Evolutionary conservation across 2,888 invertebrate genomes (phyloP), one percentile per base, ranked within the genome.

Genomic region (Selenia dentaria): DNA sequence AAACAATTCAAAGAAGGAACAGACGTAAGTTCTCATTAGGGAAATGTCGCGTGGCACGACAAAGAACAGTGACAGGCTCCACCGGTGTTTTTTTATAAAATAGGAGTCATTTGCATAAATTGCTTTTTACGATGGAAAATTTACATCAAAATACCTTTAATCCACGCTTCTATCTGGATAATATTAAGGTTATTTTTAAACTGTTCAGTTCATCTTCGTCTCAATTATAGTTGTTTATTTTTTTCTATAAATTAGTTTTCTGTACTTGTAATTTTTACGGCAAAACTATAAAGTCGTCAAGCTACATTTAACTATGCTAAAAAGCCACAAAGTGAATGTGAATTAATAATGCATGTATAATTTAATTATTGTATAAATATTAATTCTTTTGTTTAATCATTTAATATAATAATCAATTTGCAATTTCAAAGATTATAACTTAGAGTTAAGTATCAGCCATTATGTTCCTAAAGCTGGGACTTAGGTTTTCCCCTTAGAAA

Each of bases 41-140:
- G 41, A 51, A 54, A 53, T 54, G 47, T 48, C 37, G 37, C 47
- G 51, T 45, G 35, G 31, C 44, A 36, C 16, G 51, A 46, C 47
- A 38, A 48, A 40, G 41, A 49, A 35, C 41, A 49, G 43, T 26
- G 33, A 27, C 32, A 22, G 28, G 41, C 28, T 35, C 25, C 42
- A 29, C 36, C 39, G 18, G 37, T 48, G 38, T 56, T 53, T 58
- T n/a, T 51, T 56, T 59, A 43, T 46, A 41, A 52, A 56, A 49
- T 39, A 43, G 33, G 25, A 33, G 33, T 51, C 32, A 31, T 49
- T 53, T 51, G 39, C 46, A 53, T 47, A 54, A 52, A 58, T 56
- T 58, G 44, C 51, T 50, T 52, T 52, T 52, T 46, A 53, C 40
- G 36, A 40, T 31, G 28, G 35, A 41, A 48, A 48, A 52, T 55